These are phyloP conservation scores for Exocentrus adspersus DNA, from an alignment of 2,888 invertebrate genomes.

Conservation along the genomic window DNA sequence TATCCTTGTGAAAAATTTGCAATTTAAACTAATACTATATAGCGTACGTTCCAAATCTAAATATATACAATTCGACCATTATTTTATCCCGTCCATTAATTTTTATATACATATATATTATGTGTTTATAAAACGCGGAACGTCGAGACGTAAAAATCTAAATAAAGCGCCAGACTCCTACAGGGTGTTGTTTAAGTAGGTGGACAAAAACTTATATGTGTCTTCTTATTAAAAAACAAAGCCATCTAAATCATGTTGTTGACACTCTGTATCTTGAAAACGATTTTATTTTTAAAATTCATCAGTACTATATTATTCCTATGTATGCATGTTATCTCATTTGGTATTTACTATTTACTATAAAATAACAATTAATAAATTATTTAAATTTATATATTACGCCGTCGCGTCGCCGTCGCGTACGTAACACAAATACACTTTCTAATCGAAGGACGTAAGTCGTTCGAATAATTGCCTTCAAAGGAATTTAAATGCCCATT, in stretches of 20 bases:
- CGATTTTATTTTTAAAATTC: slow-evolving; percentile 32
- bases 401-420: slow-evolving; percentile 15
- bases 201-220: no score
- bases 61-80: slow-evolving; percentile 20
- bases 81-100: slow-evolving; percentile 20
- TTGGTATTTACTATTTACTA: slow-evolving; percentile 32
- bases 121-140: slow-evolving; percentile 5
- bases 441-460: slow-evolving; percentile 11
- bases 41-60: slow-evolving; percentile 1
- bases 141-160: slow-evolving; percentile 17
- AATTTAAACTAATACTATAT: no score
- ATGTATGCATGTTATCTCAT: no score
- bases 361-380: slow-evolving; percentile 35
- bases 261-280: no score
- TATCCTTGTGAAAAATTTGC: neutral
- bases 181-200: slow-evolving; percentile 3
- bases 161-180: slow-evolving; percentile 20
- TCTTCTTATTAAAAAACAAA: no score
- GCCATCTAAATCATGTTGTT: no score
- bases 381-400: slow-evolving; percentile 34
- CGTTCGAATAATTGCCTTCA: neutral
- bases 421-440: slow-evolving; percentile 12
- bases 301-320: slow-evolving; percentile 28
- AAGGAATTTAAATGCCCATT: neutral
- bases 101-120: slow-evolving; percentile 24